These are phyloP conservation scores for Erynnis tages DNA, from an alignment of 2,888 invertebrate genomes.

Conservation along the genomic window DNA sequence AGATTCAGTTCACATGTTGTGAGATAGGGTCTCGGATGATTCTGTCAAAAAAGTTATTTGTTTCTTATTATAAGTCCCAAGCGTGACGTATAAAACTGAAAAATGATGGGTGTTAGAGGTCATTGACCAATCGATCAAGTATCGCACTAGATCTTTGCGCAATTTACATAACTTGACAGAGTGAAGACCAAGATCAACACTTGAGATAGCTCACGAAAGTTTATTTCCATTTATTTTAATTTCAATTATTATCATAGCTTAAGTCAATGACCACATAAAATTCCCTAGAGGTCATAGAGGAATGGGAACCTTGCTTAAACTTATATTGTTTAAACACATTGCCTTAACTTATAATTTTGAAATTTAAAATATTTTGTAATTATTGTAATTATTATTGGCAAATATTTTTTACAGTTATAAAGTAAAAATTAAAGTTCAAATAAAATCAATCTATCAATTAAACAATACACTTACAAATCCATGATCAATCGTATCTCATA, in stretches of 20 bases:
- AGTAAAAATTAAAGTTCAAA: too few relatives aligned
- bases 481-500: too few relatives aligned
- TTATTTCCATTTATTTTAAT: constrained; percentile 49
- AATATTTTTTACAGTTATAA: too few relatives aligned
- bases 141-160: constrained; percentile 64
- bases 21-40: constrained; percentile 31
- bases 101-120: constrained; percentile 58
- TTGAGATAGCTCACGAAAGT: constrained; percentile 63
- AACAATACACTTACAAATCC: too few relatives aligned
- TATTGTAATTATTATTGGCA: too few relatives aligned
- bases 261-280: constrained; percentile 47
- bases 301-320: not conserved
- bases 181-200: constrained; percentile 66
- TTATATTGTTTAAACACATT: too few relatives aligned
- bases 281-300: constrained; percentile 12
- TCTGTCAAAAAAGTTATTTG: constrained; percentile 43
- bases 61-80: constrained; percentile 41
- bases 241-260: constrained; percentile 30
- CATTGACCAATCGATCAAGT: constrained; percentile 69
- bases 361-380: not conserved
- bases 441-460: too few relatives aligned
- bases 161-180: constrained; percentile 79
- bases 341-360: not conserved
- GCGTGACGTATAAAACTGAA: constrained; percentile 43
- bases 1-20: not conserved